Base-by-base conservation (phyloP, 2,113 vertebrate genomes). In the Cynocephalus volans region DNA sequence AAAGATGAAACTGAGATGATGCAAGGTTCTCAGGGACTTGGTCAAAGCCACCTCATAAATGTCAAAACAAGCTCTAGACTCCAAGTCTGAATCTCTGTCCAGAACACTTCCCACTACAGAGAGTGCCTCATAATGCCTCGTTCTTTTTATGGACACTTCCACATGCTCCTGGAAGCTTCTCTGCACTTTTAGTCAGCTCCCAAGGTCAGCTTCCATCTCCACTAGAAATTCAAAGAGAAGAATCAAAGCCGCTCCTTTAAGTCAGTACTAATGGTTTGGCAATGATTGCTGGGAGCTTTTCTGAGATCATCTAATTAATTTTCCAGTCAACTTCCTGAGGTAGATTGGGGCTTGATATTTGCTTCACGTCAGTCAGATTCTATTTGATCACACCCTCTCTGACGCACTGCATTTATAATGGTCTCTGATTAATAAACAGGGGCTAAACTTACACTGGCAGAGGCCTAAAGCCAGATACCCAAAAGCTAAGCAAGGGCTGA, bases 231-330 rank as follows among this genome's bases (percentile, higher is more conserved):
- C 50, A 77, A 86, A 45, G 0, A 60, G 21, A 24, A 60, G 41
- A 90, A 60, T 76, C 33, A 41, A 86, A 85, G 2, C 17, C 58
- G 54, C 12, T 77, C 33, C 17, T 94, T 48, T 8, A 64, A 88
- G 86, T 85, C 54, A 81, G 24, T 88, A 64, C 28, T 84, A 31
- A 88, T 12, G 52, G 24, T 60, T 83, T 83, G 65, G 54, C 94
- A 1, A 33, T 0, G 8, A 24, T n/a, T 93, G 82, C 76, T 67
- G 21, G 52, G n/a, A 73, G 60, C 15, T 65, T 65, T 73, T 90
- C 26, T 88, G 65, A 93, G 76, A 90, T 23, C 6, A 65, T 93
- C 54, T 54, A 88, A 81, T 85, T 58, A 88, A 94, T 75, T 97
- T 58, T 48, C 45, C 36, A 70, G 18, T 60, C 54, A 69, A 28